Evolutionary conservation across 2,113 vertebrate genomes (phyloP).

Genomic region (Percina caprodes): DNA sequence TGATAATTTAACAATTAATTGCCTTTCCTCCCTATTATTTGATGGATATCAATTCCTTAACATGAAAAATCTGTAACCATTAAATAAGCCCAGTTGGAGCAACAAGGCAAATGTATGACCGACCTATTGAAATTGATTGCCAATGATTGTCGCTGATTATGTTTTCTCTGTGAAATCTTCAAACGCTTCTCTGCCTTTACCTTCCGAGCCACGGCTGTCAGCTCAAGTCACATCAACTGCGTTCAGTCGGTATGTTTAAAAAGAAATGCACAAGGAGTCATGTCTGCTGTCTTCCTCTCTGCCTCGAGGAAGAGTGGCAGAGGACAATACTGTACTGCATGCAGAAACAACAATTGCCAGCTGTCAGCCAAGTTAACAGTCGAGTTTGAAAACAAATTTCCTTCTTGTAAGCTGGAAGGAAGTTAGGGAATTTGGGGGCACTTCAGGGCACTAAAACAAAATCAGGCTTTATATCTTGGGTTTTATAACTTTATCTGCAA

Average conservation of each 20-base stretch:
- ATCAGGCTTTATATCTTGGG: slow-evolving; percentile 7
- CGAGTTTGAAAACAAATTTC: slow-evolving; percentile 59
- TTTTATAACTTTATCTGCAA: slow-evolving; percentile 27
- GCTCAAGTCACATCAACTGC: slow-evolving; percentile 37
- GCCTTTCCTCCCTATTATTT: slow-evolving; percentile 28
- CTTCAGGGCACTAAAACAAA: slow-evolving; percentile 19
- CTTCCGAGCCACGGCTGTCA: slow-evolving; percentile 47
- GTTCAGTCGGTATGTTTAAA: slow-evolving; percentile 27
- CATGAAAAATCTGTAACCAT: background rate
- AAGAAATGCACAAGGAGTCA: slow-evolving; percentile 20
- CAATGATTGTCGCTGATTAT: slow-evolving; percentile 51
- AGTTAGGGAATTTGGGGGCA: slow-evolving; percentile 30
- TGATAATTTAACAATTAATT: slow-evolving; percentile 36
- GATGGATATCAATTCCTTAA: slow-evolving; percentile 31
- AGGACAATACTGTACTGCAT: slow-evolving; percentile 42
- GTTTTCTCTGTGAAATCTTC: slow-evolving; percentile 56
- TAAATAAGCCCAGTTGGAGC: slow-evolving; percentile 35
- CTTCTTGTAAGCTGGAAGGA: slow-evolving; percentile 24
- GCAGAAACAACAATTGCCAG: slow-evolving; percentile 57
- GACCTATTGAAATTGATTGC: slow-evolving; percentile 58
- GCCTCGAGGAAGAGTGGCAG: slow-evolving; percentile 55
- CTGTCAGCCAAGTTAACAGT: slow-evolving; percentile 52
- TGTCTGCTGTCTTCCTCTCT: slow-evolving; percentile 46
- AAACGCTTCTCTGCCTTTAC: slow-evolving; percentile 38
- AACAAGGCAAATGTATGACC: slow-evolving; percentile 47